Evolutionary conservation across 2,797 vertebrate species (phyloP).

Genomic region (Sciaenops ocellatus): DNA sequence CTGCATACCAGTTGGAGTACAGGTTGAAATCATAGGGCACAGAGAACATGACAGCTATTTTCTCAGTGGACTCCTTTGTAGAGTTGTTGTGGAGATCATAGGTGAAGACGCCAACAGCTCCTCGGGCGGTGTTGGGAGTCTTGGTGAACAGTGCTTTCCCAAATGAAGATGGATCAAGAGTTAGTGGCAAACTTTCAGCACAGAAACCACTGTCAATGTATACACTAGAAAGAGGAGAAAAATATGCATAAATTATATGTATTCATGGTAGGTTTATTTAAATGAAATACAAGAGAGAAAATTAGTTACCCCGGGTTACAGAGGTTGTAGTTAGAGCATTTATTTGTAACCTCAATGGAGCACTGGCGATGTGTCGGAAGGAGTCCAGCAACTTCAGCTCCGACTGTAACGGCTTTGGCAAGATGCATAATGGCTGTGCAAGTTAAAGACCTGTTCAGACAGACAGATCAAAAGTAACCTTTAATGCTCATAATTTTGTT

Average conservation of each 20-base stretch:
- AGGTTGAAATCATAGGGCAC: slow-evolving; percentile 27
- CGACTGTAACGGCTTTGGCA: too few species aligned
- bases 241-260: not conserved
- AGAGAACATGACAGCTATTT: slow-evolving; percentile 22
- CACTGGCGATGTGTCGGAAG: not conserved
- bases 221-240: not conserved
- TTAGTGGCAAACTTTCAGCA: not conserved
- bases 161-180: not conserved
- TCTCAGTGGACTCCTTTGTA: not conserved
- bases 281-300: not conserved
- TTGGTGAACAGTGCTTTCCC: not conserved
- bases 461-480: too few species aligned
- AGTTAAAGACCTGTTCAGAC: too few species aligned
- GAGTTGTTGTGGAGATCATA: slow-evolving; percentile 3
- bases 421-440: too few species aligned
- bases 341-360: not conserved
- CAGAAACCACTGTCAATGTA: not conserved
- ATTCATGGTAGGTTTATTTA: not conserved
- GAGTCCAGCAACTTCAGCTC: too few species aligned
- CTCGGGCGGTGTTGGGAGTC: rapidly evolving
- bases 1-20: slow-evolving; percentile 8
- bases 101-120: slow-evolving; percentile 25
- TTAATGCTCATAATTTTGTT: too few species aligned
- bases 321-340: not conserved
- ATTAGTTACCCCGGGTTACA: not conserved